These are phyloP conservation scores for Nebria salina DNA, from an alignment of 2,888 invertebrate species.

Conservation along the genomic window DNA sequence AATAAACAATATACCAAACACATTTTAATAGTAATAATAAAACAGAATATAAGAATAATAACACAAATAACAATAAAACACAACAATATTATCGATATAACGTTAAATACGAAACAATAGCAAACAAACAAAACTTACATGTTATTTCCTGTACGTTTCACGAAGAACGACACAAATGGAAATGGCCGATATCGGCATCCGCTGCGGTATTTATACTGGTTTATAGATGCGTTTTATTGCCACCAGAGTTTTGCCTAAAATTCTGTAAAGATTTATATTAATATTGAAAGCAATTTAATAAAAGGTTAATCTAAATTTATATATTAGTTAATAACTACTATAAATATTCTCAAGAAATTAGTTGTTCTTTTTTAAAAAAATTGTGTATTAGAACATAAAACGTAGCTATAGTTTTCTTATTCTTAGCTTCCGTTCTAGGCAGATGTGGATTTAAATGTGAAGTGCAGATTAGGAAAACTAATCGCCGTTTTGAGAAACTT, in stretches of 20 bases:
- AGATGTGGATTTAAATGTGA: not conserved
- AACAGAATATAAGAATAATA: not conserved
- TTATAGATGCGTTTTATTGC: constrained; percentile 10
- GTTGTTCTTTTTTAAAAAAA: not conserved
- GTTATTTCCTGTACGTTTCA: constrained; percentile 40
- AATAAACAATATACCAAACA: not conserved
- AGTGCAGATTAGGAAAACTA: not conserved
- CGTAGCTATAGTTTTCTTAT: not conserved
- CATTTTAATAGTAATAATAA: not conserved
- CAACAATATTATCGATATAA: not conserved
- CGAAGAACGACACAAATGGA: constrained; percentile 41
- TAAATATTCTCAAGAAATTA: not conserved
- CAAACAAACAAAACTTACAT: constrained; percentile 25
- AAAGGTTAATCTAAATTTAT: not conserved
- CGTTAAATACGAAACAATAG: not conserved
- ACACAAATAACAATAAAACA: not conserved
- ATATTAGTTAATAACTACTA: not conserved
- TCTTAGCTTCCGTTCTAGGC: not conserved
- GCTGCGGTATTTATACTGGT: constrained; percentile 21
- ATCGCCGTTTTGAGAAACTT: not conserved
- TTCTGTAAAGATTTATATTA: not conserved
- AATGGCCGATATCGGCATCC: constrained; percentile 31
- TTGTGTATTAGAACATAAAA: not conserved
- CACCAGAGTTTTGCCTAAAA: not conserved
- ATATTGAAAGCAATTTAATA: not conserved